Evolutionary conservation across 1,140 invertebrate genomes (phyloP), one percentile per base, ranked within the genome.

Genomic region (Myzus persicae): DNA sequence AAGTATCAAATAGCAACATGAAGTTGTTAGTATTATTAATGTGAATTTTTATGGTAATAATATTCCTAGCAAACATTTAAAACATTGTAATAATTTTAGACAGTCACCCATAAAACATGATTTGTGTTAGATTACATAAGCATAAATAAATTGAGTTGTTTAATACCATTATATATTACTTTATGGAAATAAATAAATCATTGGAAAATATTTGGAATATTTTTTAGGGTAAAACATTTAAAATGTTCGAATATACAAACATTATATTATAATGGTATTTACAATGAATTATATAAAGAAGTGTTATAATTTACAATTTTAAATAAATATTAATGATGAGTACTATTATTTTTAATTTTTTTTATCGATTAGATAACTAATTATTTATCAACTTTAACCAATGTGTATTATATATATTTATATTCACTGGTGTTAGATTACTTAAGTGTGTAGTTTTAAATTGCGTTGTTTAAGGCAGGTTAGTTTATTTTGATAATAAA

Each of bases 121-220:
- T 87, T 87, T 87, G 42, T 87, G 42, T 46, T 87, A 44, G 31
- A 87, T 31, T 87, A 46, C 40, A 87, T 87, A n/a, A 87, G 46
- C 84, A 87, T 44, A 44, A 46, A 87, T 87, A 44, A 44, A 87
- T 87, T 31, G 84, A 87, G 40, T 87, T 42, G 84, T 87, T 44
- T 87, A 42, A 44, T 31, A 87, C 26, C 6, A 40, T 42, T 44
- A 87, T 87, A 87, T 31, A 31, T 85, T 85, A 87, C 84, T 14
- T 87, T 18, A 44, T 87, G 40, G n/a, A 44, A 44, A n/a, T 85
- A 85, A 31, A 87, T 44, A 87, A 42, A 87, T 87, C 42, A 87
- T n/a, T 42, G 26, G 11, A n/a, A 85, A 42, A 42, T 44, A 87
- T 44, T 9, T 11, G 14, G 18, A 87, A 42, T 31, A n/a, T 87